Percentiles rank a stretch among this genome's conserved stretches.
phyloP scores from a whole-genome alignment of 2,888 invertebrate species.

The Cantharis rustica region DNA sequence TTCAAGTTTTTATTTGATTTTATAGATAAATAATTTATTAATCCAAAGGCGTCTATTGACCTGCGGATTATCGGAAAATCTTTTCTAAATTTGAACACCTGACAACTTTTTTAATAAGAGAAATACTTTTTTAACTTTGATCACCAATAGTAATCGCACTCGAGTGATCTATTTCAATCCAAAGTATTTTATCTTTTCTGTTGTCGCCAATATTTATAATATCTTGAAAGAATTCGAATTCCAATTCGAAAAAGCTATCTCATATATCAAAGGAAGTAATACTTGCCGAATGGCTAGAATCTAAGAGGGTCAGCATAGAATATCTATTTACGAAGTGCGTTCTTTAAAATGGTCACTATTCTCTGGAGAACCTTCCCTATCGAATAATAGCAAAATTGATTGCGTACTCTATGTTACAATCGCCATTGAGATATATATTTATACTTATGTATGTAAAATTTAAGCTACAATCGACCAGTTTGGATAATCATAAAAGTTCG shows the following conservation, averaged over 20 bases:
- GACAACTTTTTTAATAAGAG: neutral
- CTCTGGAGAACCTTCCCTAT: constrained; percentile 49
- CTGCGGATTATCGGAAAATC: neutral
- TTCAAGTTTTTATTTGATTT: constrained; percentile 9
- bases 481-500: neutral
- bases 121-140: neutral
- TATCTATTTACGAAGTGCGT: constrained; percentile 54
- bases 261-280: constrained; percentile 57
- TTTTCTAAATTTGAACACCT: neutral
- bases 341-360: constrained; percentile 56
- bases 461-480: constrained; percentile 12
- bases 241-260: constrained; percentile 50
- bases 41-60: neutral
- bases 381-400: constrained; percentile 56
- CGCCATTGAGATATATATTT: constrained; percentile 49
- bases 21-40: neutral
- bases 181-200: constrained; percentile 18
- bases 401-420: constrained; percentile 55
- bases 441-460: constrained; percentile 40
- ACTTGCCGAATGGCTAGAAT: constrained; percentile 52
- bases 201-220: constrained; percentile 37
- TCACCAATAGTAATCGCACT: neutral
- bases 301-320: constrained; percentile 48
- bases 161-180: constrained; percentile 17
- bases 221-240: constrained; percentile 49